phyloP scores from a whole-genome alignment of 1,140 invertebrate species.

The Penaeus japonicus region DNA sequence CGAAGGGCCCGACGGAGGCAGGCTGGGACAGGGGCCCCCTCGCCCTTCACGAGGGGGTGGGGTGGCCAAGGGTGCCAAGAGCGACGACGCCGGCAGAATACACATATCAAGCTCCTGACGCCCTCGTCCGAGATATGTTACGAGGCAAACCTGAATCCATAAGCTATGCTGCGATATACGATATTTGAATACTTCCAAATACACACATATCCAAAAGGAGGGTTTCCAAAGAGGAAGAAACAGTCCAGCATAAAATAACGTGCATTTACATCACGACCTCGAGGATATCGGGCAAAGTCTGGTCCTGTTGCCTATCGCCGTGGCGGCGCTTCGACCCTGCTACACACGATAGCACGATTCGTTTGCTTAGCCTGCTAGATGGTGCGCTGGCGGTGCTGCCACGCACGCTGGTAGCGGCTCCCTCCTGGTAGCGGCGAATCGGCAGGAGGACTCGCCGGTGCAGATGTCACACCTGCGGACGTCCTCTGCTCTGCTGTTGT shows the following conservation, averaged over 20 bases:
- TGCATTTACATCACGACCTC: slow-evolving; percentile 14
- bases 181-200: slow-evolving; percentile 31
- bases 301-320: too few species aligned
- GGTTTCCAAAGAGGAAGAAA: slow-evolving; percentile 33
- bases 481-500: too few species aligned
- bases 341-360: too few species aligned
- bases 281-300: not conserved
- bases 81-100: slow-evolving; percentile 31
- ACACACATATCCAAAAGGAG: slow-evolving; percentile 29
- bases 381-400: too few species aligned
- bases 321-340: too few species aligned
- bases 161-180: slow-evolving; percentile 20
- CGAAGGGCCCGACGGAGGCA: slow-evolving; percentile 1
- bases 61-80: slow-evolving; percentile 6
- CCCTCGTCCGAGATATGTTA: slow-evolving; percentile 18
- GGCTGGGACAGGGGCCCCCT: not conserved
- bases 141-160: slow-evolving; percentile 28
- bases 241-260: slow-evolving; percentile 19
- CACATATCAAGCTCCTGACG: slow-evolving; percentile 32
- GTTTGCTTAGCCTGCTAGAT: too few species aligned
- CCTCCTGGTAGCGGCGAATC: too few species aligned
- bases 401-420: too few species aligned
- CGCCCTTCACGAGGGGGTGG: not conserved
- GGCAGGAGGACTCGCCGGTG: too few species aligned
- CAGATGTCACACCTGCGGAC: too few species aligned